Evolutionary conservation across 2,888 invertebrate genomes (phyloP), one percentile per base, ranked within the genome.

Genomic region (Gisinianus flammeolus): DNA sequence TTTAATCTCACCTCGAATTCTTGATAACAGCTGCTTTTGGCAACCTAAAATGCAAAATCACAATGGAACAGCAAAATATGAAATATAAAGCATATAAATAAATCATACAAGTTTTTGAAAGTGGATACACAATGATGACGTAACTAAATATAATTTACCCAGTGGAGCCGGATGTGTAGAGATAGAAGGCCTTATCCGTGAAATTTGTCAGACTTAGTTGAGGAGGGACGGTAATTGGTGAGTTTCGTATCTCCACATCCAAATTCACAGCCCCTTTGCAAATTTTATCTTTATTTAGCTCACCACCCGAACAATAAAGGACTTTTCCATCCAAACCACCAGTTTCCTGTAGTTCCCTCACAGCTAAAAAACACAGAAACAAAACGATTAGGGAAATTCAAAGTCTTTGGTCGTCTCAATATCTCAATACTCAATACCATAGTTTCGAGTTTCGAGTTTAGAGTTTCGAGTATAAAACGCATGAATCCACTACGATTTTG

Each of bases 101-200:
- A n/a, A n/a, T n/a, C n/a, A n/a, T n/a, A n/a, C n/a, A n/a, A n/a
- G n/a, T n/a, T n/a, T n/a, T n/a, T n/a, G n/a, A n/a, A n/a, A n/a
- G n/a, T n/a, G n/a, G n/a, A n/a, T n/a, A n/a, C n/a, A n/a, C n/a
- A n/a, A n/a, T n/a, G n/a, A n/a, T n/a, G n/a, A n/a, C n/a, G n/a
- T n/a, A n/a, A n/a, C n/a, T n/a, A n/a, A n/a, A n/a, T n/a, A n/a
- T n/a, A n/a, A n/a, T n/a, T n/a, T n/a, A n/a, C n/a, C 99, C 99
- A 0, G 99, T 99, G 0, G 99, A 99, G 54, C 99, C 99, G 58
- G 97, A 97, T 0, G 99, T 99, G 87, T 96, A 99, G 85, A 99
- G 97, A 86, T 97, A 98, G 62, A 98, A 90, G 74, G 98, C 88
- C 85, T 91, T 92, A 85, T 94, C 94, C 81, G 91, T 90, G 86